Evolutionary conservation across 1,140 invertebrate species (phyloP).

Genomic region (Ptiloglossa arizonensis): DNA sequence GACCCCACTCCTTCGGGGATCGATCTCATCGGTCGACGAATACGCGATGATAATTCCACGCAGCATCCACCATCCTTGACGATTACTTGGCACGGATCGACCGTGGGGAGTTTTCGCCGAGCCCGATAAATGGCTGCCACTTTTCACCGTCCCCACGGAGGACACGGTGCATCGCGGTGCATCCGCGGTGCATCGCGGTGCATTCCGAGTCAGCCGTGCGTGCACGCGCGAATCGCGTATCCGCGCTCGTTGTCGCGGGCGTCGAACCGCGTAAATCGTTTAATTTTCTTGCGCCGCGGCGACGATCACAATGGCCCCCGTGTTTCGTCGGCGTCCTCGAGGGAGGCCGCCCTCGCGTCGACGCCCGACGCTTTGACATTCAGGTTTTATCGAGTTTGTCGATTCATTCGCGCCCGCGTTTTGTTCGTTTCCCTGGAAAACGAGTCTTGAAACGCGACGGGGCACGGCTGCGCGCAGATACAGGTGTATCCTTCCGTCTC

Average conservation of each 20-base stretch:
- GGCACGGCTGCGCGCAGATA: too few relatives aligned
- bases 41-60: constrained; percentile 30
- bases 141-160: constrained; percentile 18
- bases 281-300: constrained; percentile 13
- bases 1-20: constrained; percentile 24
- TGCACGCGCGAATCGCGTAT: background rate
- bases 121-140: constrained; percentile 33
- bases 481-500: too few relatives aligned
- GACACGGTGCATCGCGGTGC: background rate
- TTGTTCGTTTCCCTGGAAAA: background rate
- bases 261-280: constrained; percentile 28
- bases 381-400: constrained; percentile 40
- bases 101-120: background rate
- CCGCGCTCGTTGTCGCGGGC: background rate
- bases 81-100: constrained; percentile 1
- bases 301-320: background rate
- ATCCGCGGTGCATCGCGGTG: background rate
- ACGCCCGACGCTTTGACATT: constrained; percentile 3
- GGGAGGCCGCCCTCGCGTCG: constrained; percentile 1
- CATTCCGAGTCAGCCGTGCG: background rate
- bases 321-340: background rate
- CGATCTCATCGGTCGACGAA: constrained; percentile 31
- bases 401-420: constrained; percentile 30
- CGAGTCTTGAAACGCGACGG: background rate
- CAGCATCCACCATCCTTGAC: constrained; percentile 44